Evolutionary conservation across 2,113 vertebrate species (phyloP).

Genomic region (Atlantisia rogersi): DNA sequence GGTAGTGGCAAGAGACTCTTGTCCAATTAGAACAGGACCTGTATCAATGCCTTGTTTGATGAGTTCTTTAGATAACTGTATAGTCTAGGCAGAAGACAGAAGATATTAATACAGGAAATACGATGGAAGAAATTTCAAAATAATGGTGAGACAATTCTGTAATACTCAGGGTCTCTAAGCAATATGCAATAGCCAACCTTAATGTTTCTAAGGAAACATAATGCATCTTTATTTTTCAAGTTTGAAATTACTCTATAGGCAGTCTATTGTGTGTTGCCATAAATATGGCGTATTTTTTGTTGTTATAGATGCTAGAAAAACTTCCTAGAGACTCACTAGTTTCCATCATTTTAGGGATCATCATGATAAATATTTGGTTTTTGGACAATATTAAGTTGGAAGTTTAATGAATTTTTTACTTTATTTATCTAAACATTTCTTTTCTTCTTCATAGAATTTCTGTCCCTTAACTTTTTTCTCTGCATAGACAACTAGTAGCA

Average conservation of each 20-base stretch:
- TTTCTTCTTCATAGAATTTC: neutral
- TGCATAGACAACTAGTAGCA: neutral
- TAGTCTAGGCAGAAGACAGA: neutral
- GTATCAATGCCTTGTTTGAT: neutral
- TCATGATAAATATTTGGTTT: neutral
- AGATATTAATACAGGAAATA: neutral
- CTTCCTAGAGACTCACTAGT: constrained; percentile 28
- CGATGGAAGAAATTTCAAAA: neutral
- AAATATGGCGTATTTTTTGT: neutral
- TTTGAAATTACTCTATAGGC: neutral
- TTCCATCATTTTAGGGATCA: constrained; percentile 40
- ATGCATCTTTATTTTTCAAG: neutral
- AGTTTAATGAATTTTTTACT: neutral
- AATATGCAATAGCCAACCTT: no score
- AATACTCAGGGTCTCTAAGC: neutral
- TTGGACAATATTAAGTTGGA: constrained; percentile 21
- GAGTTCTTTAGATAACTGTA: neutral
- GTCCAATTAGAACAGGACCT: neutral
- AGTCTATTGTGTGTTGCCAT: neutral
- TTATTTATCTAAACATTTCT: neutral
- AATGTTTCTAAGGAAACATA: neutral
- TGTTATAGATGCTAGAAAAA: constrained; percentile 43
- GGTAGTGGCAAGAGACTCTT: neutral
- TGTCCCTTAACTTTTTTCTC: neutral
- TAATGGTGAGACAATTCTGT: neutral